Base-by-base conservation (phyloP, 2,888 invertebrate species). In the Kryphioiulus occultus region DNA sequence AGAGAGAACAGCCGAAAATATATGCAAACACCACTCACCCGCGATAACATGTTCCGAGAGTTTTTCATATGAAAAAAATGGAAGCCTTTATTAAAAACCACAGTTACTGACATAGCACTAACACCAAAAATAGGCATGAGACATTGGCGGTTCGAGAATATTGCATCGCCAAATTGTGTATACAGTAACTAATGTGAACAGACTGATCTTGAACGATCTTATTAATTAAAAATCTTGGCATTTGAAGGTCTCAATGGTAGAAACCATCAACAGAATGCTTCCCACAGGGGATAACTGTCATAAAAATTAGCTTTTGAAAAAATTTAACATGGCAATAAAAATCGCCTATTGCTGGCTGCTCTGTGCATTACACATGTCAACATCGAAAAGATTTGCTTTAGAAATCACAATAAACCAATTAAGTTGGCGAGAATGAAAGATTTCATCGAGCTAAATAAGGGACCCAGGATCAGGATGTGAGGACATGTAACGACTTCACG, bases 1-100 rank as follows among this genome's bases (percentile, higher is more conserved):
- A 85, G 47, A 85, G 47, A 44, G 47, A 85, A 86, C 78, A 86
- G 78, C 86, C 86, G 59, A 78, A 86, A 86, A 86, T 68, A 35
- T 35, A 85, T 59, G 78, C 59, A 86, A 86, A 85, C 84, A 83
- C 85, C 84, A 87, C 87, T 87, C 87, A 87, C 87, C 87, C 87
- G 35, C 35, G 85, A 83, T 19, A 87, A 85, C 59, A 85, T 15
- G 44, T 87, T 44, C 85, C 47, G 30, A 87, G 53, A 87, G 87
- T 53, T 35, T 85, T 87, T 87, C 85, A 47, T 84, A 87, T 85
- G 85, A 42, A 87, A 87, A 85, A 44, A 85, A 39, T 35, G 26
- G 53, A 47, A 47, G 30, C 44, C 44, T 47, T 47, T 84, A 84
- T 84, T 84, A 84, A 84, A 84, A 84, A 35, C 68, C 68, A 68